Evolutionary conservation across 2,113 vertebrate species (phyloP).

Genomic region (Mastomys natalensis): DNA sequence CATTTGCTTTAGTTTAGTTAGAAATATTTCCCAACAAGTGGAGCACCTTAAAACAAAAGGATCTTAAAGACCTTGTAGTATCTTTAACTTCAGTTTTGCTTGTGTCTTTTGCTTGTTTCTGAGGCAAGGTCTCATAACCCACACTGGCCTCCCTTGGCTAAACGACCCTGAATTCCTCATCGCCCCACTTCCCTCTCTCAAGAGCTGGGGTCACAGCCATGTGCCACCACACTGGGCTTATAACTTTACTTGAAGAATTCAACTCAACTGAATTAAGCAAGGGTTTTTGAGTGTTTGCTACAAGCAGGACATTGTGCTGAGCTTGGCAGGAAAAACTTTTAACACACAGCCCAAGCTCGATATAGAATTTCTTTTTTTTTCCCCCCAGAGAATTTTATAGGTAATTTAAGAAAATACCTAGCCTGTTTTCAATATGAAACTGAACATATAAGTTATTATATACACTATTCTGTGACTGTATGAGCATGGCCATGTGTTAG

Average conservation of each 20-base stretch:
- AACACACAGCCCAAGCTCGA: neutral
- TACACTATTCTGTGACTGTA: neutral
- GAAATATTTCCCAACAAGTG: neutral
- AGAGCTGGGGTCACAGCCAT: neutral
- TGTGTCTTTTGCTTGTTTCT: neutral
- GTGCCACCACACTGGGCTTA: neutral
- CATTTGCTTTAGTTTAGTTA: neutral
- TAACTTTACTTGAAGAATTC: constrained; percentile 6
- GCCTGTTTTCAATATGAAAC: neutral
- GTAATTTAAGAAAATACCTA: neutral
- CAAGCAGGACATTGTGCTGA: neutral
- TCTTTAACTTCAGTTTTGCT: neutral
- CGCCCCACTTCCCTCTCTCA: neutral
- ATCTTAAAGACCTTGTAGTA: neutral
- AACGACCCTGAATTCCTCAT: neutral
- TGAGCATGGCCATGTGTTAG: neutral
- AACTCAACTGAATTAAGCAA: neutral
- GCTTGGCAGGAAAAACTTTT: neutral
- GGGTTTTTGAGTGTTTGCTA: neutral
- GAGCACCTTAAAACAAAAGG: neutral
- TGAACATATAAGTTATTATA: neutral
- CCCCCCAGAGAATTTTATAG: neutral
- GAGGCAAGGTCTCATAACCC: neutral
- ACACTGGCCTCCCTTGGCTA: neutral
- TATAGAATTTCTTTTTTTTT: neutral